Evolutionary conservation across 2,113 vertebrate species (phyloP), one percentile per base, ranked within the genome.

Genomic region (Bothrops jararaca): DNA sequence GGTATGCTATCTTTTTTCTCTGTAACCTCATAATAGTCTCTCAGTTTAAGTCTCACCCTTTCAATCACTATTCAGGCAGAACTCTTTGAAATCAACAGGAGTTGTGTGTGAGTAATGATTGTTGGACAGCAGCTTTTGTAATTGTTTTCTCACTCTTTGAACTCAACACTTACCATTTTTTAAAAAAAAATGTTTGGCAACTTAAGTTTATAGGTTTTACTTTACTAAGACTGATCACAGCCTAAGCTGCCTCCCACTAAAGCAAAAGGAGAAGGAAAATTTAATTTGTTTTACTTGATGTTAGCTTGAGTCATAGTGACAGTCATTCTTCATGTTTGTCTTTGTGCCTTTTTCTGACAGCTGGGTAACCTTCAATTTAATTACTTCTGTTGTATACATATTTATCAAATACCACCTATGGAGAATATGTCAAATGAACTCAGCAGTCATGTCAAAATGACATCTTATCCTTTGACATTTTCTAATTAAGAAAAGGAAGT

Each of bases 41-140:
- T 69, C n/a, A 88, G 64, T 88, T 69, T 60, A 64, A 15, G 58
- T 50, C 50, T 92, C 57, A 50, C 57, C 86, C 42, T 85, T 87
- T 34, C 85, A 58, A 45, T 85, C 29, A 2, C 91, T 92, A 69
- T 88, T 92, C 58, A 88, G 52, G 86, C 86, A 92, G 58, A 88
- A 53, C 57, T 69, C 91, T 92, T 92, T 92, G 91, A 92, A 92
- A 92, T 88, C 91, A 92, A 88, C 69, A 88, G 86, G 86, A 88
- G 48, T 88, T 74, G 58, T 74, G 91, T 15, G 24, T 92, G 86
- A 92, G 48, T 92, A 88, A 92, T 92, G 91, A 88, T 48, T 92
- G 34, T 26, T 54, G 58, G 91, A 54, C 86, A 88, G 91, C 85
- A 91, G 58, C 91, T 54, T 69, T 88, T 53, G 50, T 54, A 60